Percentiles rank a stretch among this genome's conserved stretches.
These are phyloP conservation scores for Hydrophis major DNA, from an alignment of 2,797 vertebrate species.

Conservation along the genomic window DNA sequence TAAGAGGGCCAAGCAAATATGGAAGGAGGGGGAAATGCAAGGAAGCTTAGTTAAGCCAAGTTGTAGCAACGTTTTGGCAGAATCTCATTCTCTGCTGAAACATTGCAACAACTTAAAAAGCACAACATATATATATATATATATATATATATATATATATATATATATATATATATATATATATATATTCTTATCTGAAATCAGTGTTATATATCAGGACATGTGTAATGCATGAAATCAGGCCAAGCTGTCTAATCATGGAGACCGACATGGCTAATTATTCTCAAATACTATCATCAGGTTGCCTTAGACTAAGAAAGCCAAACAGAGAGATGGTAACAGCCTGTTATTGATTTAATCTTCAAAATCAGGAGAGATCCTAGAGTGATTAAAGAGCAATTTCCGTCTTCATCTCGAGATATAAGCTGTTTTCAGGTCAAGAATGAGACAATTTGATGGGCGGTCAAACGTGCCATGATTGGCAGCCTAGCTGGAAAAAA, in stretches of 20 bases:
- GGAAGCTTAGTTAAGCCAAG: neutral
- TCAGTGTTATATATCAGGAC: constrained; percentile 27
- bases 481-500: constrained; percentile 19
- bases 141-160: too few relatives aligned
- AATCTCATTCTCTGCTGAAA: too few relatives aligned
- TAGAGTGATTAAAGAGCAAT: constrained; percentile 64
- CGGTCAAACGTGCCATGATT: constrained; percentile 50
- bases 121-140: too few relatives aligned
- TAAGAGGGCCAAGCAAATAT: constrained; percentile 12
- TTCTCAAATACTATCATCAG: constrained; percentile 54
- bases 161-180: too few relatives aligned
- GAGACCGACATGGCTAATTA: constrained; percentile 43
- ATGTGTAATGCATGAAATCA: constrained; percentile 54
- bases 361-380: constrained; percentile 63
- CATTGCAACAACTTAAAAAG: too few relatives aligned
- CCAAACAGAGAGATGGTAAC: constrained; percentile 31
- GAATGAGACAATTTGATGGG: constrained; percentile 53
- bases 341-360: constrained; percentile 61
- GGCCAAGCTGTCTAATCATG: constrained; percentile 41
- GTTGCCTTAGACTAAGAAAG: constrained; percentile 57
- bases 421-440: constrained; percentile 60
- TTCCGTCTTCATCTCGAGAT: constrained; percentile 63
- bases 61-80: too few relatives aligned
- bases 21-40: neutral
- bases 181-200: constrained; percentile 22